Percentiles rank a stretch among this genome's conserved stretches.
Conservation (phyloP, 2,113 vertebrate species). For the Mobula birostris region DNA sequence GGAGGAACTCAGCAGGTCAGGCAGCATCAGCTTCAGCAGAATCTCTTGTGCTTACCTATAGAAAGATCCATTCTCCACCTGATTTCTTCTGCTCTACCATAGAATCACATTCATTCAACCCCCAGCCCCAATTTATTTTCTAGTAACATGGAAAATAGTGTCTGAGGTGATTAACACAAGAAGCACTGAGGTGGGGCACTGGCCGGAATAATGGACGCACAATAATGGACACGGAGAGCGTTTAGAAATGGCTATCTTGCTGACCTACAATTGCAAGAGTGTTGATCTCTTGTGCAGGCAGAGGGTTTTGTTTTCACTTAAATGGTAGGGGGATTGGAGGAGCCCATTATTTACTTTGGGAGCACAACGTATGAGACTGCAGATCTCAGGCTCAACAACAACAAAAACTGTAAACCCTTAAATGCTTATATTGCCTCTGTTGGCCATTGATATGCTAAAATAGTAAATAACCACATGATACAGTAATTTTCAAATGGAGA, state of each 20-base stretch:
- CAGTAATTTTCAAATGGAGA: conserved; percentile 17
- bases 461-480: neutral
- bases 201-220: neutral
- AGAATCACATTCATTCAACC: neutral
- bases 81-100: neutral
- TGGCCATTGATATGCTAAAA: neutral
- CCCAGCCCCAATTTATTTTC: neutral
- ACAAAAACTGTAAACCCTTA: neutral
- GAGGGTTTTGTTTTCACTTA: neutral
- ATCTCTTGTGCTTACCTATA: neutral
- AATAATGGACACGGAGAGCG: neutral
- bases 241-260: neutral
- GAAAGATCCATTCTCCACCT: neutral
- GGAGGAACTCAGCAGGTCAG: no score
- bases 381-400: neutral
- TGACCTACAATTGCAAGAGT: neutral
- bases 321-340: no score
- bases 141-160: neutral
- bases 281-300: neutral
- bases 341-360: no score
- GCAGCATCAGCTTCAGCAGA: no score
- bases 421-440: neutral
- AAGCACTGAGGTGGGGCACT: no score
- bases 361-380: neutral
- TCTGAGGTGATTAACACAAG: no score